Evolutionary conservation across 2,888 invertebrate species (phyloP).

Genomic region (Metopia argyrocephala): DNA sequence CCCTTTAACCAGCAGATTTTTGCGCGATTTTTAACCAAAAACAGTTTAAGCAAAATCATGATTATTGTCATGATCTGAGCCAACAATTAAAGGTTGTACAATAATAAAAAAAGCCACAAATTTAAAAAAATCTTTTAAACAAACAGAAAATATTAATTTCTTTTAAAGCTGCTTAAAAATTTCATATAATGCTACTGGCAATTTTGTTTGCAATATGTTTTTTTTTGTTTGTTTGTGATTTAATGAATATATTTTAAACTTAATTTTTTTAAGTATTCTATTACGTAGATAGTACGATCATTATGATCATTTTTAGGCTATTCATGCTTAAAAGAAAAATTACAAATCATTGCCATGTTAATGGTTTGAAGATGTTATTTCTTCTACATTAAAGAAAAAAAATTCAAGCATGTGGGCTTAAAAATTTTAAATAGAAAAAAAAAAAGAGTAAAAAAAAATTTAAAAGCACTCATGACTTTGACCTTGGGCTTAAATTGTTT

Average conservation of each 20-base stretch:
- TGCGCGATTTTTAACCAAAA: background rate
- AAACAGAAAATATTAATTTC: background rate
- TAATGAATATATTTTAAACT: constrained; percentile 11
- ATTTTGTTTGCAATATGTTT: constrained; percentile 8
- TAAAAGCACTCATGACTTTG: constrained; percentile 54
- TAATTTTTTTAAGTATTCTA: too few species aligned
- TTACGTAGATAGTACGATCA: background rate
- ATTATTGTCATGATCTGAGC: constrained; percentile 14
- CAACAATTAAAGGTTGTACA: background rate
- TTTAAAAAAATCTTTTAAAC: background rate
- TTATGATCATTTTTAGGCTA: background rate
- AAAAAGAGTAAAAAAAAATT: background rate
- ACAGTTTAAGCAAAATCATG: background rate
- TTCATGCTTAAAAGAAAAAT: background rate
- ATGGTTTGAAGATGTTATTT: background rate
- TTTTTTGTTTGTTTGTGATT: background rate
- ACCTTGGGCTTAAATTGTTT: constrained; percentile 72
- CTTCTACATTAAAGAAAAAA: background rate
- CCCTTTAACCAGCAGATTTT: constrained; percentile 30
- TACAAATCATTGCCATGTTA: constrained; percentile 2
- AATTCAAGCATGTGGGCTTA: constrained; percentile 6
- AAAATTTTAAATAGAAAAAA: background rate
- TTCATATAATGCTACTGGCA: constrained; percentile 29
- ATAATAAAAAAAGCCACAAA: too few species aligned
- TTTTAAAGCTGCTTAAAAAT: constrained; percentile 12